Conservation (phyloP, 2,113 vertebrate species). For the Loxodonta africana region DNA sequence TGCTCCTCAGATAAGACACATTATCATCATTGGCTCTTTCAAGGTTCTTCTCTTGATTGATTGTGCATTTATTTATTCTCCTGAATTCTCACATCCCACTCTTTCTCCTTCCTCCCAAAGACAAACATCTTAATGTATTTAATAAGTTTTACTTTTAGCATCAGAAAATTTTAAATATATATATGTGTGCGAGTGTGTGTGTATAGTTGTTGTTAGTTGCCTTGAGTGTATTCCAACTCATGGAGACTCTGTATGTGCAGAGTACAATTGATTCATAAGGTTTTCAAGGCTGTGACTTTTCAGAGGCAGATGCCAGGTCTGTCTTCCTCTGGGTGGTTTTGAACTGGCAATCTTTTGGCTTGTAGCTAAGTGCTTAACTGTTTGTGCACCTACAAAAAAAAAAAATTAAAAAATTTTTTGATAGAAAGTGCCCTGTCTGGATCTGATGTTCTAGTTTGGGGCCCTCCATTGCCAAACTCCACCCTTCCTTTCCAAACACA, state of each 20-base stretch:
- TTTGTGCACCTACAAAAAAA: too few relatives aligned
- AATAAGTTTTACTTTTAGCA: slow-evolving; percentile 18
- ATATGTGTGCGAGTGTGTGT: too few relatives aligned
- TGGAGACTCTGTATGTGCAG: too few relatives aligned
- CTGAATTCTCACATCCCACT: neutral
- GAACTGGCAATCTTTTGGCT: too few relatives aligned
- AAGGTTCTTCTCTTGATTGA: slow-evolving; percentile 24
- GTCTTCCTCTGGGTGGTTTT: too few relatives aligned
- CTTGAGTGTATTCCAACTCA: too few relatives aligned
- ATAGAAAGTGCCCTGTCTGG: neutral
- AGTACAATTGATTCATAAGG: too few relatives aligned
- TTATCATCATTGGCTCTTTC: neutral
- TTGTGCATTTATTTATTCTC: slow-evolving; percentile 22
- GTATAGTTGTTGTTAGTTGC: too few relatives aligned
- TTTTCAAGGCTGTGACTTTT: too few relatives aligned
- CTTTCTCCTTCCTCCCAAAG: neutral
- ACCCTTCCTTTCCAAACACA: neutral
- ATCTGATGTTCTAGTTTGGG: neutral
- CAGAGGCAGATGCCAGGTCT: too few relatives aligned
- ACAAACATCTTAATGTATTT: slow-evolving; percentile 9
- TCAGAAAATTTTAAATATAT: neutral
- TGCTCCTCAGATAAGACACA: neutral
- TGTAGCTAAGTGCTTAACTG: too few relatives aligned
- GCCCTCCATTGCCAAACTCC: neutral
- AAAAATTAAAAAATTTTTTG: neutral